Evolutionary conservation across 2,797 vertebrate species (phyloP).

Genomic region (Chelon labrosus): DNA sequence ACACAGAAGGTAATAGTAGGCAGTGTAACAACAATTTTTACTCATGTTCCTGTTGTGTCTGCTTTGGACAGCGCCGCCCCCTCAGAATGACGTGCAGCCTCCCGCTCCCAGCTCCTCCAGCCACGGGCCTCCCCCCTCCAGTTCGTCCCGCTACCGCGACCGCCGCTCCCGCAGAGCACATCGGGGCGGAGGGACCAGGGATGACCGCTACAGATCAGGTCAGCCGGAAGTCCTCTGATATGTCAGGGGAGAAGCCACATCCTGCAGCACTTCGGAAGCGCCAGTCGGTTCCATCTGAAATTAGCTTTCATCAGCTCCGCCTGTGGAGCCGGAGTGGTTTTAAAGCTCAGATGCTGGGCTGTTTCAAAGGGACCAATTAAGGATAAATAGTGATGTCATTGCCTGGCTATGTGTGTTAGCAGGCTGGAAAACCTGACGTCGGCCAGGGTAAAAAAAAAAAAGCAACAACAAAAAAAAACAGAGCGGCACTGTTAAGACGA

Average conservation of each 20-base stretch:
- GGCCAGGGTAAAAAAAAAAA: constrained; percentile 20
- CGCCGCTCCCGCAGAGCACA: constrained; percentile 89
- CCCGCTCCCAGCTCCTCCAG: constrained; percentile 84
- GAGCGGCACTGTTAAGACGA: constrained; percentile 32
- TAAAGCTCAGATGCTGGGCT: constrained; percentile 20
- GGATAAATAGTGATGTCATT: constrained; percentile 65
- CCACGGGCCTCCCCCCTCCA: constrained; percentile 76
- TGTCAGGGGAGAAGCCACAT: not conserved
- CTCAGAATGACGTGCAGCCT: constrained; percentile 87
- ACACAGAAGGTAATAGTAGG: too few species aligned
- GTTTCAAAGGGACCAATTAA: constrained; percentile 68
- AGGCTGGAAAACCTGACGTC: constrained; percentile 39
- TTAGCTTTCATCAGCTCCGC: not conserved
- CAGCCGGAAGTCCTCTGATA: not conserved
- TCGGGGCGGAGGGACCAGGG: constrained; percentile 92
- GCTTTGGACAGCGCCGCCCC: constrained; percentile 82
- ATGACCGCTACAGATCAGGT: constrained; percentile 96
- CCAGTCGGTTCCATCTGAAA: not conserved
- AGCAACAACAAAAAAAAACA: not conserved
- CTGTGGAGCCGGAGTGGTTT: constrained; percentile 26
- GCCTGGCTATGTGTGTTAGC: constrained; percentile 50
- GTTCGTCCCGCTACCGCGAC: constrained; percentile 89
- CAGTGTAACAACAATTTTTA: not conserved
- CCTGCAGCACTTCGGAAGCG: constrained; percentile 2
- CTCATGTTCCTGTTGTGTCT: not conserved